Evolutionary conservation across 1,140 invertebrate genomes (phyloP), one percentile per base, ranked within the genome.

Genomic region (Ostrea edulis): DNA sequence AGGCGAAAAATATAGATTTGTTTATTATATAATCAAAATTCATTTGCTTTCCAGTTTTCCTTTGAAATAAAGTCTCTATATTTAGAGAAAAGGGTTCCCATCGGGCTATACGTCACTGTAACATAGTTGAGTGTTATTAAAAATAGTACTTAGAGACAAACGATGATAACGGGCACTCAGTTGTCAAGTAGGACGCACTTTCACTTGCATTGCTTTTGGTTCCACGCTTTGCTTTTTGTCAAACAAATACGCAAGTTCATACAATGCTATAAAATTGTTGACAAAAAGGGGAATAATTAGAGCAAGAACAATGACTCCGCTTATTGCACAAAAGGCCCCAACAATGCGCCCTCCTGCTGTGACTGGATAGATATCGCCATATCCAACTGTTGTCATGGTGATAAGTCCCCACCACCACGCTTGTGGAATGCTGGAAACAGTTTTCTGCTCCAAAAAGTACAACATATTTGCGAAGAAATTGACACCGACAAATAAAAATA

Each of bases 371-470:
- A 93, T 87, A 77, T 94, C 93, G 51, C 98, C 98, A 94, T 99
- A 99, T 25, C 98, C 98, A 44, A 99, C 98, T 0, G 98, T 99
- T 89, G 98, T 99, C 98, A 99, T 99, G 68, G 98, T 99, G 89
- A 99, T 98, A 93, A 99, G 95, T n/a, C 98, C 98, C 98, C 98
- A 99, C 98, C 98, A 99, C 87, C 99, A 96, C 9, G 98, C 98
- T 86, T 98, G 95, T 11, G 98, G 98, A 96, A 99, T 99, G 95
- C 97, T 98, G 9, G 71, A 22, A 8, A 81, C 65, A 0, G 65
- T 86, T 8, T 87, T 54, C 14, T 87, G 85, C 58, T 93, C 93
- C 11, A 88, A 90, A 86, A 90, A 92, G 84, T 90, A 93, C 0
- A 90, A 65, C 12, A 89, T 77, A 84, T 90, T 91, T 22, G 87